Conservation (phyloP, 2,797 vertebrate genomes). For the Hirundo rustica region DNA sequence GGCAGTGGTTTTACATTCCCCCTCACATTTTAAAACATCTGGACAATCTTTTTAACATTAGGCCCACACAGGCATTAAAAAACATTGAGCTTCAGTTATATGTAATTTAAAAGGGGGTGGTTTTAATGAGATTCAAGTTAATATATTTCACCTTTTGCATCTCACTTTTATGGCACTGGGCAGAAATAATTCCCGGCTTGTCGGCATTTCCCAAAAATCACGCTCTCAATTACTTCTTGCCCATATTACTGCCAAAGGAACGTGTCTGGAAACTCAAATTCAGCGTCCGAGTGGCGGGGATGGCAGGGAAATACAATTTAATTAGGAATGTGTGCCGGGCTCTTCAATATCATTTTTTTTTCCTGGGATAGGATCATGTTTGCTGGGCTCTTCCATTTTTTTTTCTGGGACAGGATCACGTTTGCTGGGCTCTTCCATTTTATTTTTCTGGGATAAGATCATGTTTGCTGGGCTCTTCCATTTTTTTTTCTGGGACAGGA, state of each 20-base stretch:
- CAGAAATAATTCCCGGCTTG: neutral
- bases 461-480: no score
- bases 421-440: no score
- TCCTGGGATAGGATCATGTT: accelerated
- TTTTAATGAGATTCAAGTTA: neutral
- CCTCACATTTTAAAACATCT: neutral
- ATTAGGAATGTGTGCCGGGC: neutral
- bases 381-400: neutral
- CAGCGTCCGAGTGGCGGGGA: neutral
- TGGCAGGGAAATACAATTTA: neutral
- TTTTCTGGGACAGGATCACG: no score
- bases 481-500: no score
- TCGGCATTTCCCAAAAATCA: neutral
- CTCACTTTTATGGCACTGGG: neutral
- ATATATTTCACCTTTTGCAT: neutral
- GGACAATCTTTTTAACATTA: neutral
- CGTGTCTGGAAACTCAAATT: neutral
- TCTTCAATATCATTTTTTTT: neutral
- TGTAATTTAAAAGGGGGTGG: neutral
- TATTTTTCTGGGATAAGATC: no score
- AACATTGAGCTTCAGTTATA: neutral
- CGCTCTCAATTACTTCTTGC: neutral
- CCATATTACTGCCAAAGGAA: neutral
- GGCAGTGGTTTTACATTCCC: neutral
- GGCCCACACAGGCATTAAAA: neutral